Evolutionary conservation across 2,888 invertebrate species (phyloP), one percentile per base, ranked within the genome.

Genomic region (Hypomecis atomaria): DNA sequence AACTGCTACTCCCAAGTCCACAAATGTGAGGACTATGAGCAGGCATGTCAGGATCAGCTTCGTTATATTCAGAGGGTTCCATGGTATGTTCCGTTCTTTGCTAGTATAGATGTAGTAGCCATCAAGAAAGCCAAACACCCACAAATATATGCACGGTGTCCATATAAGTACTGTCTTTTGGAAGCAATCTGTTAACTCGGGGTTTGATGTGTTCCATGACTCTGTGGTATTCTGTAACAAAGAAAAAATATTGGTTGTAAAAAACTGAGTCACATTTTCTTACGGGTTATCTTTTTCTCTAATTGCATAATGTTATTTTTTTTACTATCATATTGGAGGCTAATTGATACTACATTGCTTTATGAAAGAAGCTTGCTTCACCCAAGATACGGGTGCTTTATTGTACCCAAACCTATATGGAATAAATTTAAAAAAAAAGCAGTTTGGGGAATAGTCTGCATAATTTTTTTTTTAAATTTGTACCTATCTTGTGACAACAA

Each of bases 151-250:
- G 85, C 98, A 97, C 0, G 99, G 99, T 42, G 95, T 89, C 98
- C 99, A 99, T 55, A 98, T 94, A 37, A 99, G 88, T 0, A 97
- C 95, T 0, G 99, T 98, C 85, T 96, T 96, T 89, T 98, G 96
- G 87, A 99, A 98, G 88, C 99, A 99, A 82, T 94, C 94, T 69
- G 99, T 97, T 73, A 99, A 94, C 82, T 97, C 96, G 43, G 98
- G 99, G 85, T 95, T 94, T 6, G 94, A 92, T 13, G 98, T 96
- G 79, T 96, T 84, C 98, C 98, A 98, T 62, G 97, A 95, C 76
- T 95, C 81, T 72, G 94, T 94, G 71, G 88, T 82, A 90, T 98
- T 95, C 99, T 99, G 92, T 71, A 94, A 94, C 49, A 67, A 65
- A 42, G 37, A 61, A 10, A 23, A 42, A 56, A 59, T 10, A 38